Percentiles rank a stretch among this genome's conserved stretches.
phyloP scores from a whole-genome alignment of 2,797 vertebrate genomes.

The Coilia nasus region DNA sequence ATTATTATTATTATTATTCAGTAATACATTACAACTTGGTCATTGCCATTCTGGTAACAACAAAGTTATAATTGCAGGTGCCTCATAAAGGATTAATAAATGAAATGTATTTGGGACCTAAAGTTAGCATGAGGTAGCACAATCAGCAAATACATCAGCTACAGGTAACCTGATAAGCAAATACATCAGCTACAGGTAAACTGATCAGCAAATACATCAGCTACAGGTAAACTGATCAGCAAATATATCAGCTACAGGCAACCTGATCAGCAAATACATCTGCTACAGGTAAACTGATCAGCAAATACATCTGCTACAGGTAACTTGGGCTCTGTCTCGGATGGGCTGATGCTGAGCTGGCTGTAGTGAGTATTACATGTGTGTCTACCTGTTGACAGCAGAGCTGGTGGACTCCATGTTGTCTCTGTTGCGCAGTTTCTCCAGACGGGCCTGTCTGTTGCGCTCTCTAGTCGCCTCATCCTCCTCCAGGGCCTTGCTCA shows the following conservation, averaged over 20 bases:
- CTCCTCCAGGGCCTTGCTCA: slow-evolving; percentile 80
- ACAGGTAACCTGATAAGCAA: too few species aligned
- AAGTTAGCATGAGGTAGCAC: too few species aligned
- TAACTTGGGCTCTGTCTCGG: background rate
- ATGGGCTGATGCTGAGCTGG: background rate
- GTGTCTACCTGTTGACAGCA: slow-evolving; percentile 81
- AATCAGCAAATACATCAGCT: too few species aligned
- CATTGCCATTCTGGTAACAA: too few species aligned
- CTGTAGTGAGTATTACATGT: background rate
- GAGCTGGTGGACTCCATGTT: slow-evolving; percentile 74
- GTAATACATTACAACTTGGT: too few species aligned
- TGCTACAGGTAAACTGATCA: too few species aligned
- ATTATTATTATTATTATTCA: too few species aligned
- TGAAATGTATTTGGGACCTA: too few species aligned
- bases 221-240: background rate
- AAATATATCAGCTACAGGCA: background rate
- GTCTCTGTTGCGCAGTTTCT: slow-evolving; percentile 85
- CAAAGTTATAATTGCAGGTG: too few species aligned
- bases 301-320: background rate
- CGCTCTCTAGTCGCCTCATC: slow-evolving; percentile 89
- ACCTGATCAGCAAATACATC: background rate
- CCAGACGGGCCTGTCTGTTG: slow-evolving; percentile 87
- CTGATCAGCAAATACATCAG: too few species aligned
- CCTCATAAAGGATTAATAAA: too few species aligned
- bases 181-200: too few species aligned